Evolutionary conservation across 2,888 invertebrate species (phyloP).

Genomic region (Anaspis maculata): DNA sequence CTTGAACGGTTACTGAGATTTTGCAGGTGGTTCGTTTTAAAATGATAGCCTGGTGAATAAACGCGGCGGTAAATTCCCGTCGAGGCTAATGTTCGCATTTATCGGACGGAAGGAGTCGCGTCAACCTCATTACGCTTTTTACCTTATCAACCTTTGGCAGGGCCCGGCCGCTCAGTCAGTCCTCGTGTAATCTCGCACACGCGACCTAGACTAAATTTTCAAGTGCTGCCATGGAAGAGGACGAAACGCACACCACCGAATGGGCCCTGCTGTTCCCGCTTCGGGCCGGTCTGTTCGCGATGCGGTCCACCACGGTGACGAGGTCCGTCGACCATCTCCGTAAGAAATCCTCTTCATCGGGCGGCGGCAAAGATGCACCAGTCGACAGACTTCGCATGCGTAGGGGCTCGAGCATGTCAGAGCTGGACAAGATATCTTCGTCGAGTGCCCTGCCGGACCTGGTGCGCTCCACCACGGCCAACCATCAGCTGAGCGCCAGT

Average conservation of each 20-base stretch:
- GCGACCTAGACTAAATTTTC: too few species aligned
- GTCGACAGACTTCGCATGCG: constrained; percentile 51
- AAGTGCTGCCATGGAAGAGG: too few species aligned
- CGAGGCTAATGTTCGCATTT: too few species aligned
- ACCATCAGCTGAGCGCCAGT: constrained; percentile 39
- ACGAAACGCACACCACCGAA: constrained; percentile 41
- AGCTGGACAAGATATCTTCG: constrained; percentile 54
- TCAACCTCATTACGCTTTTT: too few species aligned
- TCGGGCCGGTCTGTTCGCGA: constrained; percentile 49
- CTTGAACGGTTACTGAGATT: too few species aligned
- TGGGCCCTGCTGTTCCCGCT: constrained; percentile 52
- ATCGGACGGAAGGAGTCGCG: too few species aligned
- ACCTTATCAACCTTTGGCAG: too few species aligned
- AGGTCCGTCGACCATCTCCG: constrained; percentile 29
- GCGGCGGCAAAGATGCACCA: background rate
- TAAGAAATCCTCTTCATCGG: constrained; percentile 23
- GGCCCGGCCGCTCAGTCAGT: too few species aligned
- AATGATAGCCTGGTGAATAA: too few species aligned
- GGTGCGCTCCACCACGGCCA: constrained; percentile 43
- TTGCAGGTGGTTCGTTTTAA: too few species aligned
- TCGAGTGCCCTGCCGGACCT: constrained; percentile 39
- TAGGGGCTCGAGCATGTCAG: constrained; percentile 64
- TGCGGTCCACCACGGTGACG: constrained; percentile 43
- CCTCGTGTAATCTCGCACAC: too few species aligned
- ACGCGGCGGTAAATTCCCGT: too few species aligned